Percentiles rank a stretch among this genome's conserved stretches.
Conservation (phyloP, 2,888 invertebrate species). For the Philereme transversata region DNA sequence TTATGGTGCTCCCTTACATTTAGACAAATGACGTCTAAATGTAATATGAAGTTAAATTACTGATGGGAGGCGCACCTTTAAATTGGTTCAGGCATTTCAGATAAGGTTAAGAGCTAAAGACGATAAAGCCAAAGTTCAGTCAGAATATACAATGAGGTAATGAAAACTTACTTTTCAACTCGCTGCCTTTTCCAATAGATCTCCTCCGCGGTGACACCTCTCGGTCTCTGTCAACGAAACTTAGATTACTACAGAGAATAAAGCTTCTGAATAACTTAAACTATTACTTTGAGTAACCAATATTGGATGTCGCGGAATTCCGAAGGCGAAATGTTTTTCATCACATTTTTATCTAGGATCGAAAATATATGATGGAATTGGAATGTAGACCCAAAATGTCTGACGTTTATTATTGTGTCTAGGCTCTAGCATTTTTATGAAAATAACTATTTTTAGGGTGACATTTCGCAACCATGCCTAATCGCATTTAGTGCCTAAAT, state of each 20-base stretch:
- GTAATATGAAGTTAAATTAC: too few relatives aligned
- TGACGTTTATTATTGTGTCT: conserved; percentile 16
- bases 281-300: conserved; percentile 26
- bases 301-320: conserved; percentile 18
- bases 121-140: too few relatives aligned
- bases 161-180: conserved; percentile 77
- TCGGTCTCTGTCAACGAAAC: conserved; percentile 85
- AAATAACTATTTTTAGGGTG: too few relatives aligned
- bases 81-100: too few relatives aligned
- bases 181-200: conserved; percentile 76
- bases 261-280: conserved; percentile 36
- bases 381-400: conserved; percentile 16
- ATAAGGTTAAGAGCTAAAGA: too few relatives aligned
- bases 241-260: conserved; percentile 67
- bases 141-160: neutral
- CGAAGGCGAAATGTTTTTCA: conserved; percentile 6
- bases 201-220: conserved; percentile 85
- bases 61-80: too few relatives aligned
- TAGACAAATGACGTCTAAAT: too few relatives aligned
- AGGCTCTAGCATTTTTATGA: neutral
- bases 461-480: too few relatives aligned
- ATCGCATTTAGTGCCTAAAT: too few relatives aligned
- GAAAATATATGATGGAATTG: conserved; percentile 14
- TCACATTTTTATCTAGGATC: conserved; percentile 18
- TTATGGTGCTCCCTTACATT: too few relatives aligned